phyloP scores from a whole-genome alignment of 2,797 vertebrate species.

The Potorous gilbertii region DNA sequence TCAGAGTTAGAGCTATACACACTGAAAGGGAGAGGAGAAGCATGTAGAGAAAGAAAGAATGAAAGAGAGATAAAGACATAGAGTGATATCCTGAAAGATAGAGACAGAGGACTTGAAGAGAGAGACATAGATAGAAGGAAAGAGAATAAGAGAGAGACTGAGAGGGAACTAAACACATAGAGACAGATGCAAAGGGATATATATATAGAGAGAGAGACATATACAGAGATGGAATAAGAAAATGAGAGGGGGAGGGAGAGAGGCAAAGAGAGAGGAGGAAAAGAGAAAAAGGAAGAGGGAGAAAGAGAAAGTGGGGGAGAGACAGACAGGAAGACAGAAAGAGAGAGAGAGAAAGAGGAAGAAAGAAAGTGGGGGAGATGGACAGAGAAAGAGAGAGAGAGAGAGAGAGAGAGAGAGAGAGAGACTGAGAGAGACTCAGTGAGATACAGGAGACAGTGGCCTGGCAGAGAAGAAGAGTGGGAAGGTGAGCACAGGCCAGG shows the following conservation, averaged over 20 bases:
- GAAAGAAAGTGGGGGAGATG: background rate
- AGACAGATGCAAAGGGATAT: background rate
- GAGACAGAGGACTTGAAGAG: no score
- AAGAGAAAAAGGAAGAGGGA: no score
- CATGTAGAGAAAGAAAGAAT: background rate
- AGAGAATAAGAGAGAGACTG: background rate
- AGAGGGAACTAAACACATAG: no score
- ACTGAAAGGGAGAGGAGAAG: background rate
- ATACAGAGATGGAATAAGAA: no score
- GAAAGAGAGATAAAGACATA: background rate
- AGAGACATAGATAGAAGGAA: no score
- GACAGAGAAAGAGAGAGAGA: background rate
- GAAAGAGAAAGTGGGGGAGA: no score
- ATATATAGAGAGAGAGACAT: background rate
- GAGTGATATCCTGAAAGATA: background rate
- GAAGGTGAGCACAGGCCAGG: constrained; percentile 13
- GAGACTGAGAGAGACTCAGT: background rate
- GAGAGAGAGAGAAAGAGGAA: background rate
- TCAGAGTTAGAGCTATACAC: background rate
- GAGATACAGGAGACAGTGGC: constrained; percentile 29
- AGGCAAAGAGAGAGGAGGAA: no score
- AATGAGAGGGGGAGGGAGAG: no score
- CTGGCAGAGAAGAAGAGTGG: constrained; percentile 48
- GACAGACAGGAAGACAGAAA: no score
- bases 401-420: background rate